phyloP scores from a whole-genome alignment of 2,797 vertebrate genomes.

The Allobates femoralis region DNA sequence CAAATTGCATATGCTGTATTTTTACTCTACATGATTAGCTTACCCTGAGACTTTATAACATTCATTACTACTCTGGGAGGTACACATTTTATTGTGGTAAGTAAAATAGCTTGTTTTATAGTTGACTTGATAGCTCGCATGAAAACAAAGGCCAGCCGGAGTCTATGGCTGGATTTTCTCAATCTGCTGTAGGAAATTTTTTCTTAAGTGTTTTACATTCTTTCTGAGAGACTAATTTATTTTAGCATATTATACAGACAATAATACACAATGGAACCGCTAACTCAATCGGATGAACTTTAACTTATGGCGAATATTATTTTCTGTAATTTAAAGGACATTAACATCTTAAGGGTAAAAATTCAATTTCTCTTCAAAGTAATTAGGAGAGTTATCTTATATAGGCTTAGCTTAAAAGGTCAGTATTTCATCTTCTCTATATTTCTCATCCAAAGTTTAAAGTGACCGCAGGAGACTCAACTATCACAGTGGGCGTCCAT shows the following conservation, averaged over 20 bases:
- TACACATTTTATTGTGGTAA: slow-evolving; percentile 37
- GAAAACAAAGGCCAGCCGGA: background rate
- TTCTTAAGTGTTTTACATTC: background rate
- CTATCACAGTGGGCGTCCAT: no score
- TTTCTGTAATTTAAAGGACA: background rate
- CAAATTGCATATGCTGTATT: slow-evolving; percentile 49
- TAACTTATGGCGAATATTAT: background rate
- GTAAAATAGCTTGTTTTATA: slow-evolving; percentile 21
- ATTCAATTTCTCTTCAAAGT: background rate
- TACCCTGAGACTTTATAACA: slow-evolving; percentile 34
- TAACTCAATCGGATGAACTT: background rate
- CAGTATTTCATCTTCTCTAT: no score
- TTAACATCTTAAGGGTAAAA: background rate
- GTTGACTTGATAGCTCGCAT: background rate
- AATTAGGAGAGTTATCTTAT: background rate
- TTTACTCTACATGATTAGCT: slow-evolving; percentile 42
- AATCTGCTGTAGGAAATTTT: background rate
- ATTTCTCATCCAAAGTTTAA: no score
- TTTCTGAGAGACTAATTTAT: background rate
- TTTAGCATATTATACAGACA: background rate
- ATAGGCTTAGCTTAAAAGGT: background rate
- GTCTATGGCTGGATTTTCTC: background rate
- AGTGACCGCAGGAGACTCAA: no score
- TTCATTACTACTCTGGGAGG: slow-evolving; percentile 44
- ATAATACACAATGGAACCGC: background rate